phyloP scores from a whole-genome alignment of 2,888 invertebrate genomes.

The Stenchaetothrips biformis region DNA sequence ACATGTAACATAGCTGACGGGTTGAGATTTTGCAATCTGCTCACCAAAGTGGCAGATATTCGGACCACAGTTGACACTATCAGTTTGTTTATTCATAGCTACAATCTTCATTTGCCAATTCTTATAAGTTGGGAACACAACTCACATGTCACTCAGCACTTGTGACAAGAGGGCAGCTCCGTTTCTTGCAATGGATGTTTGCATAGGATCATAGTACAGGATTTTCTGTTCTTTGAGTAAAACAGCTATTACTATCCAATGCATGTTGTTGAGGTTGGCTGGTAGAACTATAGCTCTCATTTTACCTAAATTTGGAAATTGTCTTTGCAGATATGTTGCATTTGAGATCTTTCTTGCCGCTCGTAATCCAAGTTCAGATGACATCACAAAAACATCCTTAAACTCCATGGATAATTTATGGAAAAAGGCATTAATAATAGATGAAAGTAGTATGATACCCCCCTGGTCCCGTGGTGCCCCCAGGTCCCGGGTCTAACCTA shows the following conservation, averaged over 20 bases:
- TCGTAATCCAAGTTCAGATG: background rate
- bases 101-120: background rate
- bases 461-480: no score
- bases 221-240: slow-evolving; percentile 9
- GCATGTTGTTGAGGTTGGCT: background rate
- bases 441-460: no score
- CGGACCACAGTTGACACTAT: background rate
- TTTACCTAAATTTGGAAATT: background rate
- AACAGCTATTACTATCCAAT: background rate
- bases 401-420: background rate
- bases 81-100: background rate
- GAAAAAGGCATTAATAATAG: background rate
- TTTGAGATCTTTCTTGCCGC: background rate
- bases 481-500: no score
- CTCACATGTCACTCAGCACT: background rate
- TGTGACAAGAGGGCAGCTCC: background rate
- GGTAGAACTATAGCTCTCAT: background rate
- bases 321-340: background rate
- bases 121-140: background rate
- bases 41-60: background rate
- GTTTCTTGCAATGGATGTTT: background rate
- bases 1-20: background rate
- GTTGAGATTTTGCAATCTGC: background rate
- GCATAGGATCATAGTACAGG: background rate
- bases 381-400: slow-evolving; percentile 10